phyloP scores from a whole-genome alignment of 2,797 vertebrate species.

The Pelochelys cantorii region DNA sequence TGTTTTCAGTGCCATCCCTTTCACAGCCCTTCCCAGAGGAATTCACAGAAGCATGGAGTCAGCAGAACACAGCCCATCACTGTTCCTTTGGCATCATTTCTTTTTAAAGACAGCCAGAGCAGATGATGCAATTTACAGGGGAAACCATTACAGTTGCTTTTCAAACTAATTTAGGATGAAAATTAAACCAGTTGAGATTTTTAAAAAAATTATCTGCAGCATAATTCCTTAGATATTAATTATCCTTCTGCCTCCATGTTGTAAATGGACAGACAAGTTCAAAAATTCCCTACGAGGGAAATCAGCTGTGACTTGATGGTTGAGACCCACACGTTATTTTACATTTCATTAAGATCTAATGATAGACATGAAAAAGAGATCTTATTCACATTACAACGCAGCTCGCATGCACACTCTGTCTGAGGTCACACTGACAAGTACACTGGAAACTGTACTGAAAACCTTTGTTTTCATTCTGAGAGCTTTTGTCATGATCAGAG shows the following conservation, averaged over 20 bases:
- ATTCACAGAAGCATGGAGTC: neutral
- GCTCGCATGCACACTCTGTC: neutral
- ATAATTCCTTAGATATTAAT: neutral
- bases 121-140: neutral
- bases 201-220: neutral
- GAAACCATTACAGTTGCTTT: neutral
- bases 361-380: neutral
- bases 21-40: neutral
- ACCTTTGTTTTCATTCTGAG: neutral
- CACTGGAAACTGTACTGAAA: neutral
- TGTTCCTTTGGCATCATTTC: neutral
- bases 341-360: neutral
- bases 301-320: neutral
- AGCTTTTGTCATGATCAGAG: neutral
- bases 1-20: neutral
- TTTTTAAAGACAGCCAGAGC: neutral
- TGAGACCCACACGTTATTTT: neutral
- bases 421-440: neutral
- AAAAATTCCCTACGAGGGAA: neutral
- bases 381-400: neutral
- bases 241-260: neutral
- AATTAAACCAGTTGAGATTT: neutral
- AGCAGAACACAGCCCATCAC: neutral
- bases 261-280: neutral
- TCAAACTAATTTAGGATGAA: neutral